Evolutionary conservation across 2,113 vertebrate species (phyloP), one percentile per base, ranked within the genome.

Genomic region (Nesoenas mayeri): DNA sequence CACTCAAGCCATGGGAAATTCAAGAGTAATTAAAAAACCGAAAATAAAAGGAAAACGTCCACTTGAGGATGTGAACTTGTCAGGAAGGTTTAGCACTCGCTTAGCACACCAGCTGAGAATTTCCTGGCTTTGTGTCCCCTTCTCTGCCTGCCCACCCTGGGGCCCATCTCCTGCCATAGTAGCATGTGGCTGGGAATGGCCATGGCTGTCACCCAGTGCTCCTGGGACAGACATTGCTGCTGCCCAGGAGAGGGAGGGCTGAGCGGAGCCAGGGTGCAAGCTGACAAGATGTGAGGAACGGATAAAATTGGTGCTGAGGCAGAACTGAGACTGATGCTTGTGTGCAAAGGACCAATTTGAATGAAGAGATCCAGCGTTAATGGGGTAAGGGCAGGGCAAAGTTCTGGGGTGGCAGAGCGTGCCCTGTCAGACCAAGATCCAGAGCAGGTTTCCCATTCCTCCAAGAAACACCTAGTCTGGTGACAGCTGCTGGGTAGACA

Each of bases 281-380:
- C 62, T 89, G 75, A 22, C 11, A 48, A 61, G 34, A 4, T 2
- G 4, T n/a, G 73, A 86, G 32, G 38, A 86, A 28, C 0, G 5
- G 20, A 12, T 74, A 54, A 34, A 48, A 80, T 28, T 48, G 32
- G 26, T 54, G 12, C 36, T 34, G 79, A 69, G 38, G 67, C 64
- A 89, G 80, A 72, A 38, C 28, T 32, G n/a, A 65, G 22, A 14
- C 60, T 61, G 69, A 11, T 8, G 4, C 4, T 60, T 1, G 0
- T 15, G 21, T 1, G 3, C 44, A 44, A 53, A 48, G 53, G n/a
- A 54, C 21, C 0, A 0, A 28, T 65, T 56, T 53, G 31, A 15
- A 36, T 60, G 5, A 34, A 40, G n/a, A 74, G 12, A 70, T 56
- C 21, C 21, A 14, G 13, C 73, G 32, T 36, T 77, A n/a, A 21